Evolutionary conservation across 2,888 invertebrate genomes (phyloP), one percentile per base, ranked within the genome.

Genomic region (Hemicrepidius hirtus): DNA sequence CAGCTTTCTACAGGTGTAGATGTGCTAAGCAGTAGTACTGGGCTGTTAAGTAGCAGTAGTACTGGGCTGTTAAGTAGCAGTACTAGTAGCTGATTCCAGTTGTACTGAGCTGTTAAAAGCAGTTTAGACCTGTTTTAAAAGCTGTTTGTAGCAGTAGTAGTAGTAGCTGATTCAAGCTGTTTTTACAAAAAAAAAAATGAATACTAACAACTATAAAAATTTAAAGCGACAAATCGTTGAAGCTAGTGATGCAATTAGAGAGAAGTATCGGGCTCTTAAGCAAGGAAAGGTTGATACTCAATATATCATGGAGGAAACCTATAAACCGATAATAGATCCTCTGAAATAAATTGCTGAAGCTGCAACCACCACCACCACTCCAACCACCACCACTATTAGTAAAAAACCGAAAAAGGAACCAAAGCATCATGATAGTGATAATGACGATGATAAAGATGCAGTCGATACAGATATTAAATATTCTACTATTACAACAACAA

Each of bases 271-370:
- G 16, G 59, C 13, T 12, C 9, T 57, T 13, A 35, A 57, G 16
- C 32, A 24, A 21, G 24, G 24, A n/a, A n/a, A 53, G 12, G n/a
- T 6, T 53, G 59, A 59, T 1, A 28, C 18, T 13, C 0, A 59
- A 37, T 12, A 18, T n/a, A 0, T 59, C 1, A 10, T 41, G n/a
- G 24, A 62, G 16, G 20, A 40, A 18, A 7, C 44, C 3, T 62
- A 62, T 46, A 62, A 62, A 44, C 62, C 41, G 4, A 24, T 41
- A 41, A 24, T 41, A n/a, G 20, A 62, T 35, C 62, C 62, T 4
- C 12, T 41, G 5, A 62, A 62, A 46, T 12, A 62, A 24, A 10
- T 41, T 16, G 24, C 35, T 13, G 59, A 41, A 41, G 3, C 3
- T 3, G 28, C 10, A 5, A 12, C 41, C 41, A 41, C 3, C 10